A percentile compares a stretch with the other conserved stretches of the same genome.
These are phyloP conservation scores for Habrosyne pyritoides DNA, from an alignment of 2,888 invertebrate genomes.

Conservation along the genomic window DNA sequence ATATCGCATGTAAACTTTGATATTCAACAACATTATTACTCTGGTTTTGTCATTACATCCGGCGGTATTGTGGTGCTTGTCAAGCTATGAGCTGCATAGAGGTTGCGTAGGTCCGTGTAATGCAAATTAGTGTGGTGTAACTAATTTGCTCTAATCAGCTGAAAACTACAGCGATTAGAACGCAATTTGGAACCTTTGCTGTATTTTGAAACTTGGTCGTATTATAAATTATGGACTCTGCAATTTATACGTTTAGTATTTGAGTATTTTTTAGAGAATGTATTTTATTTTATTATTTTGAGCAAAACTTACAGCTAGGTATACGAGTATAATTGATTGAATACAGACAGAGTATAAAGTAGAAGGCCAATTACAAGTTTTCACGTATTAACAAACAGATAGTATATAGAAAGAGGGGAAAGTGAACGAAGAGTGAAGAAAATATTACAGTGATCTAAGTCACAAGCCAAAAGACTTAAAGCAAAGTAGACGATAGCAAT, in stretches of 20 bases:
- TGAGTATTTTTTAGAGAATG: too few relatives aligned
- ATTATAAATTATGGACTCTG: background rate
- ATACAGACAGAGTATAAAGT: too few relatives aligned
- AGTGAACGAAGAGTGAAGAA: too few relatives aligned
- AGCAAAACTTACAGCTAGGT: too few relatives aligned
- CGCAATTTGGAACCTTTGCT: background rate
- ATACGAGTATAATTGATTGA: too few relatives aligned
- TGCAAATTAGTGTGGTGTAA: background rate
- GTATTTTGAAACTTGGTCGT: background rate
- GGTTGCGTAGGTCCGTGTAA: background rate
- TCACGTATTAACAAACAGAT: too few relatives aligned
- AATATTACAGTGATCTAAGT: too few relatives aligned
- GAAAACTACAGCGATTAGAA: background rate
- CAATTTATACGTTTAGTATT: background rate
- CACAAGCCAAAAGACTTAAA: too few relatives aligned
- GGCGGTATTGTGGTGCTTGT: background rate
- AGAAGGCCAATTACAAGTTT: too few relatives aligned
- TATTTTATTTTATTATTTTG: too few relatives aligned
- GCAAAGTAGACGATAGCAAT: too few relatives aligned
- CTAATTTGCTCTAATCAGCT: background rate
- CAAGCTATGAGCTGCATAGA: background rate
- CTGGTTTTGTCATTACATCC: background rate
- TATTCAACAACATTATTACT: background rate
- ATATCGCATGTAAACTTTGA: background rate
- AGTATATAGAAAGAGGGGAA: too few relatives aligned